Base-by-base conservation (phyloP, 2,797 vertebrate genomes). In the Poeciliopsis gracilis region DNA sequence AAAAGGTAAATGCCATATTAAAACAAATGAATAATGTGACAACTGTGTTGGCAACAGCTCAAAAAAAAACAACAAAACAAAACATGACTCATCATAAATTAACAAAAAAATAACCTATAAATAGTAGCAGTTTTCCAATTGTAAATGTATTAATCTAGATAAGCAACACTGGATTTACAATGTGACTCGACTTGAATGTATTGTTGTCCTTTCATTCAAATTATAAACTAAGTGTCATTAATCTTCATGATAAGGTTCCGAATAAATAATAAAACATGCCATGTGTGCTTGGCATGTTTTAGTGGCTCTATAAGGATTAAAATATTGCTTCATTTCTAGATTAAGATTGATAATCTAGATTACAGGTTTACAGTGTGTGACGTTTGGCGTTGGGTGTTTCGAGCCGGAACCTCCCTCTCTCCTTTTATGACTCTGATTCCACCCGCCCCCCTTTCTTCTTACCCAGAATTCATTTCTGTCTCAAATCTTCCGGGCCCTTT, bases 401-500 rank as follows among this genome's bases (percentile, higher is more conserved):
- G 7, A 18, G 4, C 61, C 20, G 61, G 61, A 66, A 23, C 61
- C 63, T 67, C 63, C 20, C 36, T 41, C 30, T 63, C 59, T 36
- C 61, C 23, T 33, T 63, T 23, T 66, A 18, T 36, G 6, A 16
- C 61, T 66, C 33, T 9, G 5, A 18, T 30, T 1, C 13, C n/a
- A 0, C 53, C 5, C 28, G 0, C 36, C 13, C 2, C 30, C 30
- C 30, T 5, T 16, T 18, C 25, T 25, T 67, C 45, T 74, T 74
- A 72, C 74, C 79, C 5, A 57, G 0, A 1, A 33, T 61, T n/a
- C 9, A 25, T 77, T 77, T 78, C 77, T 18, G 53, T 13, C 28
- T 45, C 2, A 0, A 45, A 25, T 70, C 88, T 88, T 88, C 89
- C 88, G 77, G 78, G 72, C 20, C 43, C 59, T 4, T 8, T 49